These are phyloP conservation scores for Drosophila pseudoobscura DNA, from an alignment of 1,140 invertebrate species.

Conservation along the genomic window DNA sequence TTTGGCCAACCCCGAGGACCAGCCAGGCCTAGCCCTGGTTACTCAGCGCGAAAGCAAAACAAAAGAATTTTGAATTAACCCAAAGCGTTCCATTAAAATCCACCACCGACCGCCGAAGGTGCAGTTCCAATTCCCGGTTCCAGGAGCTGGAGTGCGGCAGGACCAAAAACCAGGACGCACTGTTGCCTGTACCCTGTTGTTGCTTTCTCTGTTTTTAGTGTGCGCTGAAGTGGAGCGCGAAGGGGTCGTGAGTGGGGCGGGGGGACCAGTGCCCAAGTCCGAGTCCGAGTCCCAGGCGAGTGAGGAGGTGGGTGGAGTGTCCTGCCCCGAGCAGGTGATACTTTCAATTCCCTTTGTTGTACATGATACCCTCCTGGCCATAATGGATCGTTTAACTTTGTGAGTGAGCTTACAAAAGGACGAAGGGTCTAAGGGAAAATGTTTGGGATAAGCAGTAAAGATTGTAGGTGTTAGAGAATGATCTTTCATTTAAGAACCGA, in stretches of 20 bases:
- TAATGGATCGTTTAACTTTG: constrained; percentile 30
- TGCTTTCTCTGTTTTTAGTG: constrained; percentile 37
- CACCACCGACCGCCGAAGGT: constrained; percentile 43
- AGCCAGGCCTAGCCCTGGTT: constrained; percentile 60
- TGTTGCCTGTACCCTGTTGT: constrained; percentile 16
- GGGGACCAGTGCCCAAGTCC: neutral
- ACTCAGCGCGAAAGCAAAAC: constrained; percentile 60
- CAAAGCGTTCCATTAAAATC: constrained; percentile 75
- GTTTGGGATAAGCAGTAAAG: too few species aligned
- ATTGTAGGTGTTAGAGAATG: too few species aligned
- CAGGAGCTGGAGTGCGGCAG: constrained; percentile 24
- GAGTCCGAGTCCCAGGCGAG: neutral
- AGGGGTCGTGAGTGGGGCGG: constrained; percentile 10
- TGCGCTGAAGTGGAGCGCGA: constrained; percentile 74
- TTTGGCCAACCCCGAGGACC: constrained; percentile 39
- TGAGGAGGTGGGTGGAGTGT: constrained; percentile 20
- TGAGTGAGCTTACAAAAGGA: constrained; percentile 31
- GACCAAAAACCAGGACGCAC: constrained; percentile 51
- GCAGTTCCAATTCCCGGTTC: constrained; percentile 19
- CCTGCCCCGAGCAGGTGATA: constrained; percentile 62
- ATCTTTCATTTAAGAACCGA: too few species aligned
- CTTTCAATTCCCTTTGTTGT: constrained; percentile 50
- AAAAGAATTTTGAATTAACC: constrained; percentile 77
- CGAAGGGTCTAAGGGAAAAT: too few species aligned
- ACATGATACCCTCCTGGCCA: constrained; percentile 16